Base-by-base conservation (phyloP, 2,797 vertebrate genomes). In the Crax fasciolata region DNA sequence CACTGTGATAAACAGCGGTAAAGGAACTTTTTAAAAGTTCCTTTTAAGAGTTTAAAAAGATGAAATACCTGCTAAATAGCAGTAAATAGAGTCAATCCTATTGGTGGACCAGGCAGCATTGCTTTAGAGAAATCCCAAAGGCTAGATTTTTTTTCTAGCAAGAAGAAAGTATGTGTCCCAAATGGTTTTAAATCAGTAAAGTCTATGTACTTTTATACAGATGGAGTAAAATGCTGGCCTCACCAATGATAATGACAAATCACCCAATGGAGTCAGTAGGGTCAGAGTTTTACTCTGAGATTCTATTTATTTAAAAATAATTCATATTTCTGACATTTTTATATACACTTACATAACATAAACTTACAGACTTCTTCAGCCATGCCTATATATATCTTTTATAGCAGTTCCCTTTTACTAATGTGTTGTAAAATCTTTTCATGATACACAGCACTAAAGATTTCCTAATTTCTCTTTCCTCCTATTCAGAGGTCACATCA, bases 311-410 rank as follows among this genome's bases (percentile, higher is more conserved):
- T 87, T 65, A n/a, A 84, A 94, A 93, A 84, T 61, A 87, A 58
- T 30, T 87, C 30, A 35, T 67, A 19, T 85, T 87, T 89, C 49
- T 94, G 91, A 72, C 76, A 65, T 73, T 89, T 93, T 95, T 80
- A 93, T 85, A 54, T 41, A 82, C 14, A 66, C 43, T 84, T 87
- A 66, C 8, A 27, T 52, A 82, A 61, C 43, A 41, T 12, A 76
- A 59, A 63, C 80, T 92, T 80, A 54, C 62, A 89, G 81, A 74
- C 61, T 90, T 95, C 68, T 81, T 32, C 25, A 28, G 38, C 38
- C 23, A 1, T 61, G 44, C n/a, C n/a, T 32, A 66, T 32, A 70
- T 12, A 43, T 28, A 44, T 43, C 4, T 87, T 92, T 94, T 87
- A 84, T 84, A 76, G 55, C 24, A 90, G 13, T 73, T 32, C 67